Base-by-base conservation (phyloP, 2,113 vertebrate genomes). In the Euleptes europaea region DNA sequence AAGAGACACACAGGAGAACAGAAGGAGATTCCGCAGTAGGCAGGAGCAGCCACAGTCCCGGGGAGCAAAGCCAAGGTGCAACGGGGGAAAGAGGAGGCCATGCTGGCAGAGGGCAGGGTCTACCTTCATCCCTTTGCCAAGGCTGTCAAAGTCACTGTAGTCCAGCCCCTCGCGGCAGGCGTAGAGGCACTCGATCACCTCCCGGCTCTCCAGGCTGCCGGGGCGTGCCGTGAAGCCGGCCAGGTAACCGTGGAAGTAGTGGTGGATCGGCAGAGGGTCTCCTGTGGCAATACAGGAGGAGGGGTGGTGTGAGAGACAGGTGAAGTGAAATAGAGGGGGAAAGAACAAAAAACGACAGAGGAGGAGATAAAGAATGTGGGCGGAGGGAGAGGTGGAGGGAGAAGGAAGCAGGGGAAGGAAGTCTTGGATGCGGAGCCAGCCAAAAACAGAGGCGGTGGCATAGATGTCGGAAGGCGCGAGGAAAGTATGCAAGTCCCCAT, bases 91-190 rank as follows among this genome's bases (percentile, higher is more conserved):
- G 63, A 44, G 35, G 2, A 84, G 67, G 83, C 73, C 83, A 69
- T 77, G 83, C 73, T 49, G 76, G 74, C 75, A 44, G 60, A 86
- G 66, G 93, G 86, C 65, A 23, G 63, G 91, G 87, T 86, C 49
- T 97, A 99, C 98, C 98, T 99, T 99, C 98, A 99, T 99, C 94
- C 98, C 98, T 91, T 98, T 99, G 92, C 98, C 98, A 93, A 99
- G 96, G 86, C 98, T 99, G 97, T 99, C 98, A 92, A 99, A 97
- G 96, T 99, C 98, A 89, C 98, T 98, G 83, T 99, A 99, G 96
- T 99, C 98, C 94, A 99, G 97, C 72, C 99, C 98, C 95, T 99
- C 98, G 94, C 98, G 97, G 95, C 99, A 99, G 94, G 99, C 98
- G 88, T 99, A 99, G 85, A 99, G 97, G 95, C 99, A 99, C 95